These are phyloP conservation scores for Lycia hirtaria DNA, from an alignment of 2,888 invertebrate genomes.

Conservation along the genomic window DNA sequence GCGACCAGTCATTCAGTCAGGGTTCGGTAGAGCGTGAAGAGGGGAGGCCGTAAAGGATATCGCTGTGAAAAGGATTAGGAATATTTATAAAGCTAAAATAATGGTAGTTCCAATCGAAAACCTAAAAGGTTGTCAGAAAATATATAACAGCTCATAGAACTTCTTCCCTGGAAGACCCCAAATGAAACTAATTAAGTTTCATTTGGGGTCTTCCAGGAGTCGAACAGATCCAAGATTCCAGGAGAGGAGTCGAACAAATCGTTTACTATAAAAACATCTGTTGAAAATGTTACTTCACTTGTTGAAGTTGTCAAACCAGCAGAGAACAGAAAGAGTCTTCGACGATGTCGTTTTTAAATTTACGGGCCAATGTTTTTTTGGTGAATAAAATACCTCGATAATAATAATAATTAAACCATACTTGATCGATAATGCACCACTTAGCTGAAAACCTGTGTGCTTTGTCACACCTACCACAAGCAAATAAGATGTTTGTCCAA, in stretches of 20 bases:
- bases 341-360: conserved; percentile 2
- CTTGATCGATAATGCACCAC: neutral
- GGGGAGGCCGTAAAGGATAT: conserved; percentile 75
- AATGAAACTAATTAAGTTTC: too few relatives aligned
- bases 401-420: too few relatives aligned
- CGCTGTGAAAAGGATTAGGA: conserved; percentile 43
- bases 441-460: neutral
- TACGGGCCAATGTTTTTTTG: neutral
- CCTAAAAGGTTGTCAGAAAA: too few relatives aligned
- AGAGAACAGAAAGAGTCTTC: neutral
- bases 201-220: too few relatives aligned
- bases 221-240: too few relatives aligned
- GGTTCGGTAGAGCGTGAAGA: conserved; percentile 72
- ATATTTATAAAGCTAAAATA: conserved; percentile 21
- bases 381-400: neutral
- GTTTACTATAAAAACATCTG: neutral
- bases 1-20: conserved; percentile 76
- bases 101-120: neutral
- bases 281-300: neutral
- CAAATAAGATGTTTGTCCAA: neutral
- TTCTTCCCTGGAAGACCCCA: too few relatives aligned
- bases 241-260: too few relatives aligned
- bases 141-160: too few relatives aligned
- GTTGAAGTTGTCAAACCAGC: conserved; percentile 3
- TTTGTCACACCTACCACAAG: neutral